Evolutionary conservation across 2,888 invertebrate species (phyloP).

Genomic region (Leptarthrus brevirostris): DNA sequence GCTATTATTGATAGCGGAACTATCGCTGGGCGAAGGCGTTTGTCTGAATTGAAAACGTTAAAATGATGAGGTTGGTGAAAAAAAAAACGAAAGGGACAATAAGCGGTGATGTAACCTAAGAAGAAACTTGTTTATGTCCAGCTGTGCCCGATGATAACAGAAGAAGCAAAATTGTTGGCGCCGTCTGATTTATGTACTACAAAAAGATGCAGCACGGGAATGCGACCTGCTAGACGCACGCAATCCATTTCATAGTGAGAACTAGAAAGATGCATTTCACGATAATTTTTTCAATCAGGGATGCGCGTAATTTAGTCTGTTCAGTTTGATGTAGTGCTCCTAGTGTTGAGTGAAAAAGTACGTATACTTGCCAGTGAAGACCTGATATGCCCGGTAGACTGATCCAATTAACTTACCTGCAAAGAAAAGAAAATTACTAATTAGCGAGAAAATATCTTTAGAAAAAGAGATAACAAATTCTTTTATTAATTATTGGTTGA

Average conservation of each 20-base stretch:
- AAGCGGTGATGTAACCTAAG: constrained; percentile 28
- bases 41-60: constrained; percentile 18
- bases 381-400: background rate
- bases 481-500: background rate
- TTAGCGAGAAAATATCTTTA: background rate
- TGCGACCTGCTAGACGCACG: constrained; percentile 17
- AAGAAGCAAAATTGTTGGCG: constrained; percentile 23
- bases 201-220: constrained; percentile 20
- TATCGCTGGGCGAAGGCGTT: constrained; percentile 26
- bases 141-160: constrained; percentile 24
- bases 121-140: constrained; percentile 24
- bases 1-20: constrained; percentile 6
- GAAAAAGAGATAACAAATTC: background rate
- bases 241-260: constrained; percentile 19
- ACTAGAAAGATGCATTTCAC: constrained; percentile 28
- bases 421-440: constrained; percentile 3
- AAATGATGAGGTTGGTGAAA: constrained; percentile 4
- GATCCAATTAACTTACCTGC: background rate
- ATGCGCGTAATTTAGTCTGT: background rate
- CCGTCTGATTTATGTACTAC: constrained; percentile 29
- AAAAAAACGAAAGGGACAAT: constrained; percentile 13
- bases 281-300: background rate
- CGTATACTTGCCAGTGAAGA: background rate
- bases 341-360: constrained; percentile 4
- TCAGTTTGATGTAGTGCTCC: background rate